Evolutionary conservation across 2,113 vertebrate genomes (phyloP), one percentile per base, ranked within the genome.

Genomic region (Scomber scombrus): DNA sequence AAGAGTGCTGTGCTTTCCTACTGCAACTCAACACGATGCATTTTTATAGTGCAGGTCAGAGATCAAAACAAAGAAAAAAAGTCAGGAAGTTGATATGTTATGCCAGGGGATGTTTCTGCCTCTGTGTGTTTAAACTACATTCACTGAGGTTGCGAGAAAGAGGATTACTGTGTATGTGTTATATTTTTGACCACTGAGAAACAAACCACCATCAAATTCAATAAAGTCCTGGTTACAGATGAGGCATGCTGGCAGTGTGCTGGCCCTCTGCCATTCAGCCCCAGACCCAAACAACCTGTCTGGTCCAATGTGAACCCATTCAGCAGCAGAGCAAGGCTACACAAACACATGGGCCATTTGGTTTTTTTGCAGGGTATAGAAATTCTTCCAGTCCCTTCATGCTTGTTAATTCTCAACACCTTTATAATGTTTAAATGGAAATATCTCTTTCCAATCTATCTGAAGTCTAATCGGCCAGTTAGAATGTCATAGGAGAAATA

Each of bases 241-340:
- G 57, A 84, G 71, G 61, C 58, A 29, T 68, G 50, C 60, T 58
- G 74, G 52, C 79, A 82, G 61, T 43, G 16, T n/a, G 45, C 34
- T 83, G 47, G 69, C 58, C 49, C 23, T 68, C 45, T 40, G 73
- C 50, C 74, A 75, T 75, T 5, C 54, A 50, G 63, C 21, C 43
- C n/a, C 29, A 47, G 61, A 81, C 47, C 55, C 69, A 75, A 85
- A 88, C 60, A 72, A 51, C n/a, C 52, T 7, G 57, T 76, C 73
- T 75, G 60, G 54, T 75, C 58, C 83, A 40, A 52, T 61, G 74
- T 69, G 62, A 85, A 71, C 43, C 57, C 54, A 50, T 56, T 76
- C 80, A 63, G 71, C 50, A 66, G 23, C 3, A 4, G 19, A 72
- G 67, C 61, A 58, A 40, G 14, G 49, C 47, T 70, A 68, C 54